Evolutionary conservation across 92 coral and sea anemone species (phyloP).

Genomic region (Epizoanthus fatuus): DNA sequence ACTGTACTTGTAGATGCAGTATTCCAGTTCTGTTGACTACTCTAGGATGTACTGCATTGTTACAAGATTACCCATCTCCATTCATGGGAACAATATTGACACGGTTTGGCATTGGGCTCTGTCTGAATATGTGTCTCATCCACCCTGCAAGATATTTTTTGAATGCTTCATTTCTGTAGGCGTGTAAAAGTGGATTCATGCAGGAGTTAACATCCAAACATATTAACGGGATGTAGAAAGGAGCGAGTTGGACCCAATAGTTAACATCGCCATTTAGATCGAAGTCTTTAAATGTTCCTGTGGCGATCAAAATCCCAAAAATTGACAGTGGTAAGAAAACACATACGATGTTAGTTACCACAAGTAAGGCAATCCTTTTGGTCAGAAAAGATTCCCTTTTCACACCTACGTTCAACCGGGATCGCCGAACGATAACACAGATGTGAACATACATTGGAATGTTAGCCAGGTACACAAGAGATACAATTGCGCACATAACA

Average conservation of each 20-base stretch:
- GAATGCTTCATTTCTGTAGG: slow-evolving; percentile 21
- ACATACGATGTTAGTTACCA: not conserved
- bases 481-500: not conserved
- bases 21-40: not conserved
- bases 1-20: not conserved
- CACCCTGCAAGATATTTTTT: slow-evolving; percentile 6
- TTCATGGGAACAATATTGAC: not conserved
- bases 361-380: slow-evolving; percentile 7
- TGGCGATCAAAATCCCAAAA: not conserved
- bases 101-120: not conserved
- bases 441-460: slow-evolving; percentile 18
- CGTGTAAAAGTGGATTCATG: slow-evolving; percentile 19
- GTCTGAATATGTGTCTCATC: not conserved
- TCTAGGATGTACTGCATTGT: not conserved
- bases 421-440: not conserved
- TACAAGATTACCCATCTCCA: not conserved
- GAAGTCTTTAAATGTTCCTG: not conserved
- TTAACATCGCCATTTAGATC: not conserved
- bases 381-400: slow-evolving; percentile 18
- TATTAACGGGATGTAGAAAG: not conserved
- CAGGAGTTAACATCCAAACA: slow-evolving; percentile 17
- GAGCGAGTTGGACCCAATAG: not conserved
- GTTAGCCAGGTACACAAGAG: not conserved
- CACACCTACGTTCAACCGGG: slow-evolving; percentile 4
- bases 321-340: slow-evolving; percentile 5